Evolutionary conservation across 2,797 vertebrate genomes (phyloP).

Genomic region (Halcyon chelicuti): DNA sequence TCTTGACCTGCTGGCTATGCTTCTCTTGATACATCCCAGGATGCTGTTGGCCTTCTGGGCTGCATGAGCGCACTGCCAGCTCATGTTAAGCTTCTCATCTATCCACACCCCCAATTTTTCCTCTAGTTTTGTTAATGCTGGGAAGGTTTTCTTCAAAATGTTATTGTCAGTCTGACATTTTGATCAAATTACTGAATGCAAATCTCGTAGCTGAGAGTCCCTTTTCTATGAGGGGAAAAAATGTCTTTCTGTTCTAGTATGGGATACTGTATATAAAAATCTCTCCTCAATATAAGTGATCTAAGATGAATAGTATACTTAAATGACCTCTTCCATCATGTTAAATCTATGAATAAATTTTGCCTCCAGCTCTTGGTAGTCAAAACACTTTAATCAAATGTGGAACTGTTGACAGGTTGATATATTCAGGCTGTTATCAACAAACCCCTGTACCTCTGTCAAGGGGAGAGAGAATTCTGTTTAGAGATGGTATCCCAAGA

Average conservation of each 20-base stretch:
- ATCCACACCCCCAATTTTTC: background rate
- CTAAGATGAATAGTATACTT: background rate
- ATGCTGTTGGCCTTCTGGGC: too few relatives aligned
- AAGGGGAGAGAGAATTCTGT: background rate
- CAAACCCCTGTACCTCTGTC: background rate
- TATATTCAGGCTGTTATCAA: background rate
- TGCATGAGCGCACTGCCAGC: too few relatives aligned
- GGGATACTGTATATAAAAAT: background rate
- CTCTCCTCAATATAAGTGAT: background rate
- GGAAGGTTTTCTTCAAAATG: background rate
- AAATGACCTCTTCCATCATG: background rate
- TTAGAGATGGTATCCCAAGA: background rate
- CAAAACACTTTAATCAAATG: background rate
- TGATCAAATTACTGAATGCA: background rate
- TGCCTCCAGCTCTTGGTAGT: background rate
- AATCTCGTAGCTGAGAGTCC: background rate
- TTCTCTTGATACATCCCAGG: too few relatives aligned
- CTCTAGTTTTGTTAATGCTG: background rate
- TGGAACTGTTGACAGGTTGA: fast-evolving
- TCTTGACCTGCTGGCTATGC: too few relatives aligned
- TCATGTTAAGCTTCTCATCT: too few relatives aligned
- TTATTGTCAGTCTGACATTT: background rate
- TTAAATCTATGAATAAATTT: background rate
- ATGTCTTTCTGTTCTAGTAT: background rate
- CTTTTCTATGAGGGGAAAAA: background rate